Evolutionary conservation across 2,113 vertebrate species (phyloP).

Genomic region (Brienomyrus brachyistius): DNA sequence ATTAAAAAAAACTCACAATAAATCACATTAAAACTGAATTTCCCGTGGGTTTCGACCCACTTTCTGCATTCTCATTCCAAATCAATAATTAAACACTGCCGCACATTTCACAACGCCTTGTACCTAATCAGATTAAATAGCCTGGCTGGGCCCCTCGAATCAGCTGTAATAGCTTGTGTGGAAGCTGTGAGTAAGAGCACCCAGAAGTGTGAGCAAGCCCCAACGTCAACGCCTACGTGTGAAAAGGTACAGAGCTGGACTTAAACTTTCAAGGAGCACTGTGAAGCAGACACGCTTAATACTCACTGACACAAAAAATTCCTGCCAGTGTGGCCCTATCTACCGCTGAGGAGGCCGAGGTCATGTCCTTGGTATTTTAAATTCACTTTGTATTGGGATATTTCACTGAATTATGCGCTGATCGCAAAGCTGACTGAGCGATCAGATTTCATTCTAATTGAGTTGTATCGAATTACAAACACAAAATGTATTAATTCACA

Average conservation of each 20-base stretch:
- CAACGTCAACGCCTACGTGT: background rate
- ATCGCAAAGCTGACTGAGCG: background rate
- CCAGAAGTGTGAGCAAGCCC: background rate
- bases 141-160: background rate
- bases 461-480: background rate
- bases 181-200: background rate
- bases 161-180: background rate
- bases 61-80: background rate
- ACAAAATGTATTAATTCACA: background rate
- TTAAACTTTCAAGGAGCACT: background rate
- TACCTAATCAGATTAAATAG: background rate
- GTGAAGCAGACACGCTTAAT: background rate
- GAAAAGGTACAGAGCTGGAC: conserved; percentile 3
- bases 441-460: background rate
- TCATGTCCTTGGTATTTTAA: background rate
- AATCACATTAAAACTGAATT: background rate
- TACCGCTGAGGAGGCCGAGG: background rate
- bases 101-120: background rate
- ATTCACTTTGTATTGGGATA: background rate
- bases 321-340: too few relatives aligned
- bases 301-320: background rate
- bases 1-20: background rate
- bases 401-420: background rate
- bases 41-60: background rate
- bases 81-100: background rate